A percentile compares a stretch with the other conserved stretches of the same genome.
These are phyloP conservation scores for Heliconius cydno DNA, from an alignment of 2,888 invertebrate species.

Conservation along the genomic window DNA sequence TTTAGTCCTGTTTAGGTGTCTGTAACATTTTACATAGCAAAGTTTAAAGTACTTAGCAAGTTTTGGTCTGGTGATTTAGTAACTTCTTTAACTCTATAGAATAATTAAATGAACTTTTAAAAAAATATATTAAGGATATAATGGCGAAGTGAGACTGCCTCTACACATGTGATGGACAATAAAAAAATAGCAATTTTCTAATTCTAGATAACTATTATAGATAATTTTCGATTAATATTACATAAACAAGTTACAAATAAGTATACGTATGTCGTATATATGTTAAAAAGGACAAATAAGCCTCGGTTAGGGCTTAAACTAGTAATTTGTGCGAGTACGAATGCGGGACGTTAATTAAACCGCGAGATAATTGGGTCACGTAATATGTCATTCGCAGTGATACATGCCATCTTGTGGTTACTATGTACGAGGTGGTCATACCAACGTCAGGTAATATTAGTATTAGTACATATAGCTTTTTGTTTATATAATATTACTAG, in stretches of 20 bases:
- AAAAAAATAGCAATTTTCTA: too few relatives aligned
- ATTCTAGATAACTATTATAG: too few relatives aligned
- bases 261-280: too few relatives aligned
- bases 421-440: not conserved
- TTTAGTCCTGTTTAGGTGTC: not conserved
- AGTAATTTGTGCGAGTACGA: constrained; percentile 33
- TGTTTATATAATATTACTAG: too few relatives aligned
- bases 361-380: constrained; percentile 64
- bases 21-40: not conserved
- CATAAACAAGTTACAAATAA: too few relatives aligned
- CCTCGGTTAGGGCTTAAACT: not conserved
- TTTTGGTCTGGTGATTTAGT: not conserved
- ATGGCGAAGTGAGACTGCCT: not conserved
- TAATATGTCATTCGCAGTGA: constrained; percentile 43
- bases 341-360: constrained; percentile 64
- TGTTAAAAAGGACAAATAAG: not conserved
- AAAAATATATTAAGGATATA: not conserved
- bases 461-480: too few relatives aligned
- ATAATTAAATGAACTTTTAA: not conserved
- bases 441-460: not conserved
- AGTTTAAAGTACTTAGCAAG: too few relatives aligned
- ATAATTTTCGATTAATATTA: too few relatives aligned
- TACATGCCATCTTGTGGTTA: constrained; percentile 15
- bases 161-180: not conserved
- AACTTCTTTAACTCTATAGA: too few relatives aligned